Base-by-base conservation (phyloP, 23 tunicate genomes). In the Pegea sp. region DNA sequence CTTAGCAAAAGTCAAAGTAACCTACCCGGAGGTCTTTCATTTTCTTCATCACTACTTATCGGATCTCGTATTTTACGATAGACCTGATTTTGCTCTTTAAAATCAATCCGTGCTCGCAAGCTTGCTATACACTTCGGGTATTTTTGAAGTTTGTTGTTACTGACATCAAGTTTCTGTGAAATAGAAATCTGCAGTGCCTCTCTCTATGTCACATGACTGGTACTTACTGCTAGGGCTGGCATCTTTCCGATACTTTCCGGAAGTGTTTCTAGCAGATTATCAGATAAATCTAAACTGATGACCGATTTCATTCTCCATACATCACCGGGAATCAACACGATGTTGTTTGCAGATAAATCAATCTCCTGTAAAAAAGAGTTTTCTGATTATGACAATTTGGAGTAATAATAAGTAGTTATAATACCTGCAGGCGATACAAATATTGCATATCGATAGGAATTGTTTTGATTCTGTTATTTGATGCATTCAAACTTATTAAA, bases 401-500 rank as follows among this genome's bases (percentile, higher is more conserved):
- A n/a, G n/a, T n/a, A n/a, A n/a, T n/a, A n/a, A n/a, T n/a, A n/a
- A n/a, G n/a, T 8, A 7, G 18, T 21, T 24, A 28, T 24, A 38
- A 54, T 50, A 71, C 93, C 74, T 66, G 59, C 93, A 80, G 71
- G 48, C 95, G 30, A 50, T 84, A 84, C 27, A 84, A 61, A 59
- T 80, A 80, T 3, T 79, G 93, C 72, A 80, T 33, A 54, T 80
- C 93, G 21, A 57, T 65, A 0, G 95, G 95, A 57, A 84, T 68
- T 34, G 61, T 33, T 42, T 84, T 84, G 2, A 84, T 77, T 63
- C 84, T 20, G 53, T 84, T 84, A 44, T 49, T 51, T 2, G 95
- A 73, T 33, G 74, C 59, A 53, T 84, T 67, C 30, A 84, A 68
- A 11, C 28, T 24, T 24, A 73, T 57, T n/a, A 84, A 44, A 3